These are phyloP conservation scores for Chaetodon auriga DNA, from an alignment of 2,113 vertebrate genomes.

Conservation along the genomic window DNA sequence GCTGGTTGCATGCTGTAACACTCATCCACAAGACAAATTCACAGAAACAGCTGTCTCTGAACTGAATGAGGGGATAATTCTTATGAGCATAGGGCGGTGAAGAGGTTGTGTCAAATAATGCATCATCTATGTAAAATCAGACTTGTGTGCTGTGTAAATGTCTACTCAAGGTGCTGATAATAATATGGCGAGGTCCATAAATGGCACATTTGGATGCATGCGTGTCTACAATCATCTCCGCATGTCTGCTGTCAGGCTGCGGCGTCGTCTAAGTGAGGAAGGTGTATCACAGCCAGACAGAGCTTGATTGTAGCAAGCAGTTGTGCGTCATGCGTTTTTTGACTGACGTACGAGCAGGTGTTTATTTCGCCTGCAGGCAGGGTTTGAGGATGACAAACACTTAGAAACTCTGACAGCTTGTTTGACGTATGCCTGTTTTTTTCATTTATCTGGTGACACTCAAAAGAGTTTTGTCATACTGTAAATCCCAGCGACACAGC, in stretches of 20 bases:
- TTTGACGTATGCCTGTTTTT: not conserved
- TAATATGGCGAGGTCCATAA: not conserved
- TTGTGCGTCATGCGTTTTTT: conserved; percentile 30
- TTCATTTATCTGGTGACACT: not conserved
- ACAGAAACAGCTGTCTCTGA: not conserved
- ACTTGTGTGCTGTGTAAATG: not conserved
- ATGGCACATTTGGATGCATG: not conserved
- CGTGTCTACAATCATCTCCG: not conserved
- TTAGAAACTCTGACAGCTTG: not conserved
- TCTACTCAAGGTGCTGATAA: not conserved
- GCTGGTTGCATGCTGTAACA: not conserved
- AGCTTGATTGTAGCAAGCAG: not conserved
- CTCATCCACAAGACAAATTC: not conserved
- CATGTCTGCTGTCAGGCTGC: not conserved
- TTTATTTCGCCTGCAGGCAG: not conserved
- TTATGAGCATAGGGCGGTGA: not conserved
- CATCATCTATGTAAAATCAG: not conserved
- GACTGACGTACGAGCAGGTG: conserved; percentile 1
- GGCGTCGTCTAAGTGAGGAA: not conserved
- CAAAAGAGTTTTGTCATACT: not conserved
- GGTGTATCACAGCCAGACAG: conserved; percentile 1
- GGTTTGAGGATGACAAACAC: not conserved
- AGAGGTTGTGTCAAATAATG: not conserved
- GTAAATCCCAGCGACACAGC: not conserved
- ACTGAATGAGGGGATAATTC: not conserved